phyloP scores from a whole-genome alignment of 1,140 invertebrate genomes.

The Drosophila carrolli region DNA sequence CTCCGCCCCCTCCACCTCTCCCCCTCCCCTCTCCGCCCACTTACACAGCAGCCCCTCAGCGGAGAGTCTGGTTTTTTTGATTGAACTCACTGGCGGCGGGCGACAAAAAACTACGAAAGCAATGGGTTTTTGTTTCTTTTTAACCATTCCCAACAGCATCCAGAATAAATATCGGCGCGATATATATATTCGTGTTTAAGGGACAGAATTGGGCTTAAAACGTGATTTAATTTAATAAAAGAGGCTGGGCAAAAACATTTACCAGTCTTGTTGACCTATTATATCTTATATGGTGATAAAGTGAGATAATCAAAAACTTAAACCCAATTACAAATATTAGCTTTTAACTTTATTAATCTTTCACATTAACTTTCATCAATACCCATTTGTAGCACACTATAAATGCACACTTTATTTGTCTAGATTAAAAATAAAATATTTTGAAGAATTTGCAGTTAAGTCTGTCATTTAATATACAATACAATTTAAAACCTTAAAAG shows the following conservation, averaged over 20 bases:
- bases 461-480: no score
- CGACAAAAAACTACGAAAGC: slow-evolving; percentile 59
- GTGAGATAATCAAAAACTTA: neutral
- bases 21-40: neutral
- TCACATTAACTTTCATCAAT: no score
- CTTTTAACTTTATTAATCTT: no score
- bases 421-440: no score
- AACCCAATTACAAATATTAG: neutral
- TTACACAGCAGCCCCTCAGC: slow-evolving; percentile 13
- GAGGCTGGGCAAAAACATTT: neutral
- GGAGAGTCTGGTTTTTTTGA: slow-evolving; percentile 23
- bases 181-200: neutral
- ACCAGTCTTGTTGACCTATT: no score
- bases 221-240: slow-evolving; percentile 8
- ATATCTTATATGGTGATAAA: no score
- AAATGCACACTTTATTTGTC: no score
- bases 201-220: neutral
- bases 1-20: neutral
- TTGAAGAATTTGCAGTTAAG: no score
- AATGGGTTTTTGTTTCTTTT: slow-evolving; percentile 33
- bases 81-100: slow-evolving; percentile 47
- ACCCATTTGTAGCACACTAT: no score
- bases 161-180: neutral
- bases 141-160: neutral
- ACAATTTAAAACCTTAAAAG: no score